These are phyloP conservation scores for Crambe crambe DNA, from an alignment of 37 sponge, comb jelly and placozoan genomes.

Conservation along the genomic window DNA sequence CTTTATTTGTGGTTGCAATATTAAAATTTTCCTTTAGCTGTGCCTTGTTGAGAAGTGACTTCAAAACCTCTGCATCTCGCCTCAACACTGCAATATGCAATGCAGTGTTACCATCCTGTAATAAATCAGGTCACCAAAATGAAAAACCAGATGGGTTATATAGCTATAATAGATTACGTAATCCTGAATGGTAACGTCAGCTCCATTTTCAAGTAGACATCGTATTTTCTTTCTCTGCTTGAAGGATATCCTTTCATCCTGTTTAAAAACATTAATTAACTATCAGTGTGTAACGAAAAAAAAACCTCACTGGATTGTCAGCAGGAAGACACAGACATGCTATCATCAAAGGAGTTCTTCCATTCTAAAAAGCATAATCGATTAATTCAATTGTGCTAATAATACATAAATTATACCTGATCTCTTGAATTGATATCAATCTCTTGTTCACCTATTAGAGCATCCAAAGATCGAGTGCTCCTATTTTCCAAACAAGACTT, in stretches of 20 bases:
- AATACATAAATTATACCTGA: neutral
- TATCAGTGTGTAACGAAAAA: neutral
- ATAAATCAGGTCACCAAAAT: neutral
- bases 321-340: neutral
- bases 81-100: constrained; percentile 47
- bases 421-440: neutral
- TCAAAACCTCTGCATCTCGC: neutral
- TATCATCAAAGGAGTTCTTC: constrained; percentile 4
- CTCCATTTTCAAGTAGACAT: neutral
- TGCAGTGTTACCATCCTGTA: constrained; percentile 53
- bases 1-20: neutral
- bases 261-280: neutral
- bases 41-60: constrained; percentile 32
- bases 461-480: neutral
- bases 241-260: neutral
- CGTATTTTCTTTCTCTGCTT: constrained; percentile 7
- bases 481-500: neutral
- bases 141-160: neutral
- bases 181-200: constrained; percentile 9
- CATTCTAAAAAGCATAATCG: neutral
- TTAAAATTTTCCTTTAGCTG: neutral
- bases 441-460: neutral
- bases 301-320: neutral
- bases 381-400: neutral
- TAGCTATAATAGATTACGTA: neutral